Evolutionary conservation across 2,797 vertebrate species (phyloP).

Genomic region (Cyprinella venusta): DNA sequence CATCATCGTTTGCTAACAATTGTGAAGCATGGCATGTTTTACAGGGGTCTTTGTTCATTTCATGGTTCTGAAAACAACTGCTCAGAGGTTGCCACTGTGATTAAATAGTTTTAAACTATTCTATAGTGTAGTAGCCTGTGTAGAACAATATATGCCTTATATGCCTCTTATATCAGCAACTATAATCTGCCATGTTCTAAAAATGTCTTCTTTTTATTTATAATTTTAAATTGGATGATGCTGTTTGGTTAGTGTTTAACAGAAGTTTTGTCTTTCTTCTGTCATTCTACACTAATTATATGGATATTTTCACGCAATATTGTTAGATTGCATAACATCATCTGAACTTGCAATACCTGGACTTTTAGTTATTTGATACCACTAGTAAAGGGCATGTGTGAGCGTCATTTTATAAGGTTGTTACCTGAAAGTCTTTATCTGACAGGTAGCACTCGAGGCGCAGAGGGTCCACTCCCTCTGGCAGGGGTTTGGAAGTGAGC

Average conservation of each 20-base stretch:
- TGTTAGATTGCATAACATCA: neutral
- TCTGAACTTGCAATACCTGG: neutral
- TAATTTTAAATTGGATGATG: neutral
- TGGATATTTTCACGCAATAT: neutral
- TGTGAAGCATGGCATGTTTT: neutral
- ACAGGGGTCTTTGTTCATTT: neutral
- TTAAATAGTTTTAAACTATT: neutral
- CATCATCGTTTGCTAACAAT: neutral
- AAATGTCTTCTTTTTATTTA: neutral
- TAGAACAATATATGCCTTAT: neutral
- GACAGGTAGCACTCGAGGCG: constrained; percentile 82
- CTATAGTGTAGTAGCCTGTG: neutral
- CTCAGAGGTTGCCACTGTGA: neutral
- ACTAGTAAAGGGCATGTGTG: neutral
- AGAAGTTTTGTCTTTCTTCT: neutral
- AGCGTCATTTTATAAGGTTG: neutral
- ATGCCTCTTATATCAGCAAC: neutral
- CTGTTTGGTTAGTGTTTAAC: neutral
- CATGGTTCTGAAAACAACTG: neutral
- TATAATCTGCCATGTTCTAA: neutral
- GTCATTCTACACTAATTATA: neutral
- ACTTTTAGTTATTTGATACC: neutral
- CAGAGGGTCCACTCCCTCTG: constrained; percentile 83
- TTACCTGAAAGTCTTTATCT: constrained; percentile 82
- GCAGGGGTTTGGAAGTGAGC: constrained; percentile 76